These are phyloP conservation scores for Sceloporus undulatus DNA, from an alignment of 2,113 vertebrate genomes.

Conservation along the genomic window DNA sequence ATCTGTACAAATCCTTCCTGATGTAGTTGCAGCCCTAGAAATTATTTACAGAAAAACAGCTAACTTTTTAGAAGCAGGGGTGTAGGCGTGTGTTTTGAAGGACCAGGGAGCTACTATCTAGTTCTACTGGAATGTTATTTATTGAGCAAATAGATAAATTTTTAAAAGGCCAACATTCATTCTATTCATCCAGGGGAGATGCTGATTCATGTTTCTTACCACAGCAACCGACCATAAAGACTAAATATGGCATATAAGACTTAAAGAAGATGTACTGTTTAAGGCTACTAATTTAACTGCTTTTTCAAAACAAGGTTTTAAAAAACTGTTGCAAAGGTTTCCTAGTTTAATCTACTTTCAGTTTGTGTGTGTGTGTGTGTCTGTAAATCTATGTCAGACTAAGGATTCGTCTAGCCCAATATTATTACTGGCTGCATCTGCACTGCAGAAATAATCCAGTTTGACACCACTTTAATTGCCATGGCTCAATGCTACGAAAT, in stretches of 20 bases:
- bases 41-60: constrained; percentile 11
- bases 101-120: not conserved
- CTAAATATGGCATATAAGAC: not conserved
- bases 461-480: too few relatives aligned
- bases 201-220: constrained; percentile 1
- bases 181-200: not conserved
- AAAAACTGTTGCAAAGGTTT: not conserved
- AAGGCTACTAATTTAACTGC: not conserved
- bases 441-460: too few relatives aligned
- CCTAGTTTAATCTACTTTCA: not conserved
- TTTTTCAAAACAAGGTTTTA: constrained; percentile 53
- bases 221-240: not conserved
- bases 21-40: not conserved
- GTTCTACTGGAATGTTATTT: constrained; percentile 26
- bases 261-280: constrained; percentile 12
- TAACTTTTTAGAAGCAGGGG: not conserved
- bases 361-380: not conserved
- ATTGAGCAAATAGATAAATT: constrained; percentile 1
- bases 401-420: too few relatives aligned
- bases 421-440: too few relatives aligned
- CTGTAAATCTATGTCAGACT: too few relatives aligned
- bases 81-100: not conserved
- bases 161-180: constrained; percentile 4
- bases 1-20: constrained; percentile 24
- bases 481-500: too few relatives aligned